A percentile compares a stretch with the other conserved stretches of the same genome.
These are phyloP conservation scores for Gallinago media DNA, from an alignment of 2,113 vertebrate species.

Conservation along the genomic window DNA sequence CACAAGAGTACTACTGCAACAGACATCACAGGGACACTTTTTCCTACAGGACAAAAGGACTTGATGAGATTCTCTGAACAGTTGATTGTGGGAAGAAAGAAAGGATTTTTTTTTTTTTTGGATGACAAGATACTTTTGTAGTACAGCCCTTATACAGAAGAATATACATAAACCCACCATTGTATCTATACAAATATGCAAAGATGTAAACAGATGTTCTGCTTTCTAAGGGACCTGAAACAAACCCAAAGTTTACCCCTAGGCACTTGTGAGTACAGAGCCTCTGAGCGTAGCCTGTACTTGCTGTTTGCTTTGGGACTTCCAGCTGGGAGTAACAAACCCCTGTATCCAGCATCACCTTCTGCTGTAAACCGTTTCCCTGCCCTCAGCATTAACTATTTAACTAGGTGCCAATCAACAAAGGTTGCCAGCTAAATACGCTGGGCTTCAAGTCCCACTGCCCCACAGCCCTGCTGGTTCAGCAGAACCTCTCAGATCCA, in stretches of 20 bases:
- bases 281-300: neutral
- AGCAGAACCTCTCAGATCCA: neutral
- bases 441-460: neutral
- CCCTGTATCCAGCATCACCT: neutral
- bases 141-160: neutral
- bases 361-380: neutral
- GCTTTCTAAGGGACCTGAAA: conserved; percentile 7
- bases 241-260: neutral
- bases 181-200: neutral
- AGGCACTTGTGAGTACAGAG: conserved; percentile 46
- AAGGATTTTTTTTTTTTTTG: neutral
- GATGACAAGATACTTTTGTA: neutral
- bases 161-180: neutral
- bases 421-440: neutral
- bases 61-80: neutral
- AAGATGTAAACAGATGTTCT: neutral
- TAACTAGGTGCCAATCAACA: neutral
- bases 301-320: conserved; percentile 18
- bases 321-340: neutral
- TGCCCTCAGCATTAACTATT: neutral
- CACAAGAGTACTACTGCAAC: neutral
- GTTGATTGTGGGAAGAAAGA: neutral
- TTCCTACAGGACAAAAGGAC: neutral
- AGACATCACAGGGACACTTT: neutral
- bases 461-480: neutral